Base-by-base conservation (phyloP, 2,888 invertebrate species). In the Cryptus armator region DNA sequence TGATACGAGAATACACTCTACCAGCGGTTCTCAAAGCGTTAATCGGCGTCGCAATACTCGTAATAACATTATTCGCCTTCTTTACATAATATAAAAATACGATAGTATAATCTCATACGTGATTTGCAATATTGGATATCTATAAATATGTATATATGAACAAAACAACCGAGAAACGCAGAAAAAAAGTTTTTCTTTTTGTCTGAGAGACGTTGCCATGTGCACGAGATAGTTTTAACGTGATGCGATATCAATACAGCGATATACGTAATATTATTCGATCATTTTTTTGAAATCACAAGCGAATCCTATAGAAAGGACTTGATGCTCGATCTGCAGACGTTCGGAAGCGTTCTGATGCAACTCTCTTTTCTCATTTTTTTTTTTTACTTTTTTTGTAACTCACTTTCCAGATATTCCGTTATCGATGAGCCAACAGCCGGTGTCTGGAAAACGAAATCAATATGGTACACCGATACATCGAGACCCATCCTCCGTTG, bases 211-310 rank as follows among this genome's bases (percentile, higher is more conserved):
- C 32, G 29, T 56, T 43, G 43, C 14, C 24, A 56, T 37, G 53
- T 71, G 70, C 48, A 12, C 9, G 37, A 51, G 32, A 70, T 51
- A 48, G 70, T 32, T 56, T 16, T 16, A 19, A 16, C 10, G 12
- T 12, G 12, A 12, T 43, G 53, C 37, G 43, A 53, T 43, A 71
- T 56, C 53, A 12, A 56, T 56, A 43, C 53, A 14, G 37, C 16
- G 53, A 12, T 10, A 12, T 10, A 37, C 0, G 43, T 14, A 71
- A 71, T 56, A 71, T 70, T 70, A 70, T 71, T 71, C 71, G 43
- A 71, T 53, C 71, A 71, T 16, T 43, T 71, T 43, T 37, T 53
- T 43, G 12, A 43, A 19, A 9, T 10, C 51, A 24, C 53, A 71
- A 43, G 43, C 10, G 37, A 14, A 19, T 12, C 24, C 14, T 14